These are phyloP conservation scores for Dermochelys coriacea DNA, from an alignment of 2,797 vertebrate species.

Conservation along the genomic window DNA sequence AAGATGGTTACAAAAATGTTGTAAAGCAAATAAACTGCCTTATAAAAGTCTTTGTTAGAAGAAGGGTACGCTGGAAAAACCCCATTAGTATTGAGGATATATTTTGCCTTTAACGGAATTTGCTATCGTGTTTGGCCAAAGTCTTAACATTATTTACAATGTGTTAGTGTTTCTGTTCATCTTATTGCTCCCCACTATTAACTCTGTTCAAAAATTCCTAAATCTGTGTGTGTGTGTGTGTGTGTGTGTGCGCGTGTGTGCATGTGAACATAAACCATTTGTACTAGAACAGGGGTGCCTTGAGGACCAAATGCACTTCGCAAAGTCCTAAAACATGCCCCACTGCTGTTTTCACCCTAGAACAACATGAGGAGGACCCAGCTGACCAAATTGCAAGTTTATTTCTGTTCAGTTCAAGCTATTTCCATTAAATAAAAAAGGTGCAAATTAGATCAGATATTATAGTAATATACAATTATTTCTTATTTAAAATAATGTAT, in stretches of 20 bases:
- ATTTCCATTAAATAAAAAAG: background rate
- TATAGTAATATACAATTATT: background rate
- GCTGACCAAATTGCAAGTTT: background rate
- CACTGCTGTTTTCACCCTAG: background rate
- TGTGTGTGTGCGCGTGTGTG: background rate
- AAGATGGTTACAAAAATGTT: background rate
- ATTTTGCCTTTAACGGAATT: background rate
- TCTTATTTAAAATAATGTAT: background rate
- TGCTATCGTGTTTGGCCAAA: background rate
- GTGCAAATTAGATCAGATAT: background rate
- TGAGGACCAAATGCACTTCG: background rate
- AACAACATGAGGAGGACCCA: background rate
- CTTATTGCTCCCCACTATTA: background rate
- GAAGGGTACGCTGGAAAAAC: background rate
- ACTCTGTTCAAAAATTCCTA: background rate
- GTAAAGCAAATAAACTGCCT: background rate
- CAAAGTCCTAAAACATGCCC: background rate
- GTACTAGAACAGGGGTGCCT: background rate
- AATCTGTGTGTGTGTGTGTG: background rate
- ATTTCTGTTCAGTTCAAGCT: background rate
- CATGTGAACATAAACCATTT: background rate
- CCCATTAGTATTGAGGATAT: background rate
- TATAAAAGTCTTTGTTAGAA: background rate
- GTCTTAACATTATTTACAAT: background rate
- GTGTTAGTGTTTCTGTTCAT: background rate